A percentile compares a stretch with the other conserved stretches of the same genome.
phyloP scores from a whole-genome alignment of 92 coral and sea anemone genomes.

The Bergia puertoricense region DNA sequence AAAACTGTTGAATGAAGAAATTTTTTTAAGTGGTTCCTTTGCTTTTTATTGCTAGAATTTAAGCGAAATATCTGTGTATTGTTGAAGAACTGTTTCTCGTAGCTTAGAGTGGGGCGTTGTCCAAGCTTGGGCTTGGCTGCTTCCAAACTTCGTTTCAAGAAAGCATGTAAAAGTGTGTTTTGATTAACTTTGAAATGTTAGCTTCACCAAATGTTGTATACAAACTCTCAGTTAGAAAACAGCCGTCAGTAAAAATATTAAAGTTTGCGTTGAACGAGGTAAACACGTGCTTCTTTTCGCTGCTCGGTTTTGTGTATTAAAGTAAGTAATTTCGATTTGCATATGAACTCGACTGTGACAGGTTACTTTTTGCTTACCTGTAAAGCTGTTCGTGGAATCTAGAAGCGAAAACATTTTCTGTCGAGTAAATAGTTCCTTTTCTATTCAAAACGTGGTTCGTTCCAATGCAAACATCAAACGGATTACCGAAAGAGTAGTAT shows the following conservation, averaged over 20 bases:
- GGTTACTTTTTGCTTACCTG: background rate
- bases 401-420: background rate
- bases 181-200: background rate
- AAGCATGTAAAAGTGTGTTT: background rate
- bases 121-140: conserved; percentile 36
- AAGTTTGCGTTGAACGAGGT: background rate
- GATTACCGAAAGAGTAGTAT: background rate
- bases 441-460: background rate
- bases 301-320: background rate
- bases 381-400: background rate
- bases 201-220: background rate
- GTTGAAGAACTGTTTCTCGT: background rate
- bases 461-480: background rate
- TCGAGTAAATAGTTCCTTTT: background rate
- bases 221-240: background rate
- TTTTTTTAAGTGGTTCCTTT: background rate
- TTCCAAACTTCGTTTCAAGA: background rate
- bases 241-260: conserved; percentile 3
- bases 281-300: conserved; percentile 3
- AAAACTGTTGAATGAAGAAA: conserved; percentile 27
- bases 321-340: background rate
- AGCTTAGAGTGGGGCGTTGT: conserved; percentile 37
- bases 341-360: background rate
- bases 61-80: conserved; percentile 19
- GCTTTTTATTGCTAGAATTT: background rate